A percentile compares a stretch with the other conserved stretches of the same genome.
Conservation (phyloP, 2,888 invertebrate species). For the Tachina grossa region DNA sequence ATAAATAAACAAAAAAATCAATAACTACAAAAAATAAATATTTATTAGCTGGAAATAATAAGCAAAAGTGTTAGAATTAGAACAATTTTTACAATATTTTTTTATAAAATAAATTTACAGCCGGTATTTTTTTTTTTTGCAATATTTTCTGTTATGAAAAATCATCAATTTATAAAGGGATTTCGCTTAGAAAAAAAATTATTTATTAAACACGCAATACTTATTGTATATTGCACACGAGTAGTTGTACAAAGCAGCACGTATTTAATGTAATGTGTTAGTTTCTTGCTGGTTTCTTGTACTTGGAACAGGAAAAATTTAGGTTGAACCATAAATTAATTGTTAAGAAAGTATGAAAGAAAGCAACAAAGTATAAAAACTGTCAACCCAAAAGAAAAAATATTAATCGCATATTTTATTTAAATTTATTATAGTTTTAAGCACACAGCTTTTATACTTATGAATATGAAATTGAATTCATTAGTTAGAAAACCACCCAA, state of each 20-base stretch:
- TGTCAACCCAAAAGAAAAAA: slow-evolving; percentile 44
- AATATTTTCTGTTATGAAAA: slow-evolving; percentile 10
- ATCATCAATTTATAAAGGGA: slow-evolving; percentile 39
- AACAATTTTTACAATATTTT: neutral
- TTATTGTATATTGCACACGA: neutral
- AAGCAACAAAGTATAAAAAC: slow-evolving; percentile 16
- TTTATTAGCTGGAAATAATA: neutral
- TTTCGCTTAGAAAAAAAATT: slow-evolving; percentile 36
- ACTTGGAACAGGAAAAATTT: slow-evolving; percentile 45
- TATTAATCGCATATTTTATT: slow-evolving; percentile 44
- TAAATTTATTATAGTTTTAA: slow-evolving; percentile 63
- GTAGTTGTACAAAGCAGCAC: slow-evolving; percentile 4
- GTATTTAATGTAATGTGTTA: neutral
- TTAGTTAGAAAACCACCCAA: neutral
- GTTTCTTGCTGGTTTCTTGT: slow-evolving; percentile 23
- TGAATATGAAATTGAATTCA: slow-evolving; percentile 51
- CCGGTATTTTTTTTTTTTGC: neutral
- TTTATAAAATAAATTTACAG: neutral
- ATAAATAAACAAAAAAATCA: no score
- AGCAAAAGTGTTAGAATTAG: neutral
- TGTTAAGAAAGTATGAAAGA: slow-evolving; percentile 24
- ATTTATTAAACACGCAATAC: slow-evolving; percentile 63
- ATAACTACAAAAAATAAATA: neutral
- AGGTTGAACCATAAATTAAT: slow-evolving; percentile 63
- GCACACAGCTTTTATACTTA: slow-evolving; percentile 15